phyloP scores from a whole-genome alignment of 2,888 invertebrate species.

The Parnassius apollo region DNA sequence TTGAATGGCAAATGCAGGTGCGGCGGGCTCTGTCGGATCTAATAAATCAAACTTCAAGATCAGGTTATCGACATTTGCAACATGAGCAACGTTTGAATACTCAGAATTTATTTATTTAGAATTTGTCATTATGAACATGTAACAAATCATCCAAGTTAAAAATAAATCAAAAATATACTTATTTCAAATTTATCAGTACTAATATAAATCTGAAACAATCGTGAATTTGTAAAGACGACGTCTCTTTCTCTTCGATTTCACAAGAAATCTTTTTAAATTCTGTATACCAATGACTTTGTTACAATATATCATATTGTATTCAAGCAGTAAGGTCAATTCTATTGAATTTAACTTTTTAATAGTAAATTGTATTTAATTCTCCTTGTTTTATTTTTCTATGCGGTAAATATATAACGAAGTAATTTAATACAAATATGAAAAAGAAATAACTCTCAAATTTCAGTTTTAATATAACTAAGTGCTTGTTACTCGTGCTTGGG shows the following conservation, averaged over 20 bases:
- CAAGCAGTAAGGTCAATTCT: no score
- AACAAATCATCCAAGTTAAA: no score
- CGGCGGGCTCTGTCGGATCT: slow-evolving; percentile 41
- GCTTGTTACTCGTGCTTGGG: slow-evolving; percentile 30
- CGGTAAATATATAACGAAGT: slow-evolving; percentile 1
- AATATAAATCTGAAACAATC: no score
- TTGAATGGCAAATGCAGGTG: slow-evolving; percentile 59
- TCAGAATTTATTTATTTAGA: neutral
- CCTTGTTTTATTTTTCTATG: neutral
- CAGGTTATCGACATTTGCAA: slow-evolving; percentile 52
- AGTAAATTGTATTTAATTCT: no score
- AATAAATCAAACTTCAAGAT: slow-evolving; percentile 46
- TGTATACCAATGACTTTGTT: no score
- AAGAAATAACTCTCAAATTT: slow-evolving; percentile 28
- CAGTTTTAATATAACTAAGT: slow-evolving; percentile 36
- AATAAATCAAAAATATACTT: no score
- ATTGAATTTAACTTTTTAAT: no score
- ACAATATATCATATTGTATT: no score
- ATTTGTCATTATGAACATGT: neutral
- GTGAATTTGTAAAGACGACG: no score
- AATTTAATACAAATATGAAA: slow-evolving; percentile 15
- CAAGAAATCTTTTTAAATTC: no score
- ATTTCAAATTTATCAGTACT: no score
- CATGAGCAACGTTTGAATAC: slow-evolving; percentile 28
- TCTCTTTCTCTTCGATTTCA: no score